Conservation (phyloP, 1,140 invertebrate species). For the Uloborus diversus region DNA sequence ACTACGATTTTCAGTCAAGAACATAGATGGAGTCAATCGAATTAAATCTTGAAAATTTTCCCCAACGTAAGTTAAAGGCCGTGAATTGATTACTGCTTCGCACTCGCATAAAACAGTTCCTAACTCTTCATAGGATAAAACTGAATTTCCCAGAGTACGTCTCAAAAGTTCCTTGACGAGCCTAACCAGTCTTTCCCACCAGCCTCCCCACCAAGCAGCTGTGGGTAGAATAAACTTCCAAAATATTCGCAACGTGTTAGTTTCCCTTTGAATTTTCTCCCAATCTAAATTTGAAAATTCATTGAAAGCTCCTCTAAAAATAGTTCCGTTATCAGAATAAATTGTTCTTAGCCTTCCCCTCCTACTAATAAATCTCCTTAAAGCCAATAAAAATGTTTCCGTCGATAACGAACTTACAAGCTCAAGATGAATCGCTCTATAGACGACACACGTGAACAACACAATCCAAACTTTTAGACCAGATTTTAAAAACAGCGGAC, state of each 20-base stretch:
- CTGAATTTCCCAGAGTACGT: neutral
- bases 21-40: conserved; percentile 57
- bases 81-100: conserved; percentile 5
- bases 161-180: neutral
- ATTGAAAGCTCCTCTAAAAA: neutral
- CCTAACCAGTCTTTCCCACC: conserved; percentile 3
- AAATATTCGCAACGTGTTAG: neutral
- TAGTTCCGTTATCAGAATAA: conserved; percentile 6
- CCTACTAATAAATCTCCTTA: conserved; percentile 9
- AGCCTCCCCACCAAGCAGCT: conserved; percentile 15
- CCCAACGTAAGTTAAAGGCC: conserved; percentile 27
- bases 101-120: neutral
- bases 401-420: neutral
- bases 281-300: neutral
- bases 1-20: conserved; percentile 9
- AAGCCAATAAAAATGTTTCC: neutral
- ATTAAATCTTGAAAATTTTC: conserved; percentile 36
- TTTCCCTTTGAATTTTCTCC: neutral
- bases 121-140: conserved; percentile 7
- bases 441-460: neutral
- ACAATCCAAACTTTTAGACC: conserved; percentile 54
- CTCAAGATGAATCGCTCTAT: conserved; percentile 7
- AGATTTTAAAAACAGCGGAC: conserved; percentile 61
- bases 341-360: neutral
- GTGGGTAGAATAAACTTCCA: conserved; percentile 17